Evolutionary conservation across 2,113 vertebrate genomes (phyloP), one percentile per base, ranked within the genome.

Genomic region (Tautogolabrus adspersus): DNA sequence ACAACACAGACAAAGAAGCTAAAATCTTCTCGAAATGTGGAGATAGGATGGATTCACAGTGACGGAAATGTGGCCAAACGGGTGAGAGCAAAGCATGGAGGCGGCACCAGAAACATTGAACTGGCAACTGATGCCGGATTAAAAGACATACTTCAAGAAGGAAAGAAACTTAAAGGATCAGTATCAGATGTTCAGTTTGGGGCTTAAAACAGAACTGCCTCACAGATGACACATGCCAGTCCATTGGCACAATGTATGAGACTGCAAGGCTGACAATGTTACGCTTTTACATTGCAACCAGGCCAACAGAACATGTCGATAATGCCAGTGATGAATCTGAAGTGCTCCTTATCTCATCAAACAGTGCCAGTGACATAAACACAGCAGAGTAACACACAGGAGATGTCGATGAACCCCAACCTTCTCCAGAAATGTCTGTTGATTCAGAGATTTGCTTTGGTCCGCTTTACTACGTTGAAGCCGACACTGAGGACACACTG

Each of bases 41-140:
- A 85, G 49, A 82, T 82, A 15, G 63, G 72, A 44, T 80, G 72
- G 79, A 61, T 82, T n/a, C 75, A 87, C 11, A 42, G 0, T 63
- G 61, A 81, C 16, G 42, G 38, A 55, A 46, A 8, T 8, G n/a
- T 55, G 49, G 57, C 58, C 57, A 82, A 79, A 61, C 71, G 82
- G 42, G 67, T 76, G 19, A 61, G 71, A 52, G 72, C 21, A 57
- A 79, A 72, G 42, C 66, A 87, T 37, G 66, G 63, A 40, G 75
- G 82, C 16, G 75, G 82, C 30, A 87, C 78, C 13, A 73, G 85
- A 63, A 87, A 77, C 38, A n/a, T 83, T 18, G 3, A 64, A 38
- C 10, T 76, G n/a, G 16, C 26, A 10, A 44, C 11, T 22, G 38
- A 72, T 55, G 54, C 52, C 46, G 71, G 47, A 71, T 56, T 60